Evolutionary conservation across 1,140 invertebrate genomes (phyloP), one percentile per base, ranked within the genome.

Genomic region (Cylas formicarius): DNA sequence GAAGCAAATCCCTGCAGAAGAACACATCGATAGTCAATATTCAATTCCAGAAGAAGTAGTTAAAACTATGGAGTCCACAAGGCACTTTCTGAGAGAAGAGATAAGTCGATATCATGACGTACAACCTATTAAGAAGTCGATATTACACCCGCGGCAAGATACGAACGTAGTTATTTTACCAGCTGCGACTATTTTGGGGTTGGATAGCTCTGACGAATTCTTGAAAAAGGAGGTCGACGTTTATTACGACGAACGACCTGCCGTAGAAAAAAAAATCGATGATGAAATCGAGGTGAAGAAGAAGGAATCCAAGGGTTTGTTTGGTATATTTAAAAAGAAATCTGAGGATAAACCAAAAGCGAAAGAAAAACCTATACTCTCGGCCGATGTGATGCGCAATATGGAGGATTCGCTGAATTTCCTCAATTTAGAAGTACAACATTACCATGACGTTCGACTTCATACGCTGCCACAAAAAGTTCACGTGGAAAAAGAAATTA

Each of bases 81-180:
- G 24, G n/a, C 21, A 41, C 20, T 52, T 49, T 31, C 27, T 48
- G 11, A 37, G 35, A 29, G n/a, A 33, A 20, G 50, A 53, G 27
- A 26, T 53, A 3, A 28, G 45, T 18, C 36, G 26, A n/a, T 53
- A 45, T 14, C 46, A 53, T 50, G 50, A 53, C 23, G 50, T 53
- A 8, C 21, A 20, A 32, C 50, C 53, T 27, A n/a, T n/a, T n/a
- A n/a, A n/a, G n/a, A n/a, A n/a, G n/a, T n/a, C n/a, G n/a, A n/a
- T n/a, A n/a, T n/a, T n/a, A n/a, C n/a, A n/a, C n/a, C n/a, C n/a
- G n/a, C n/a, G n/a, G n/a, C n/a, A n/a, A n/a, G n/a, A n/a, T n/a
- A n/a, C n/a, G n/a, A n/a, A n/a, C n/a, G n/a, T n/a, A n/a, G n/a
- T n/a, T n/a, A n/a, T n/a, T n/a, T n/a, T n/a, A n/a, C n/a, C n/a